phyloP scores from a whole-genome alignment of 2,113 vertebrate genomes.

The Rhodinocichla rosea region DNA sequence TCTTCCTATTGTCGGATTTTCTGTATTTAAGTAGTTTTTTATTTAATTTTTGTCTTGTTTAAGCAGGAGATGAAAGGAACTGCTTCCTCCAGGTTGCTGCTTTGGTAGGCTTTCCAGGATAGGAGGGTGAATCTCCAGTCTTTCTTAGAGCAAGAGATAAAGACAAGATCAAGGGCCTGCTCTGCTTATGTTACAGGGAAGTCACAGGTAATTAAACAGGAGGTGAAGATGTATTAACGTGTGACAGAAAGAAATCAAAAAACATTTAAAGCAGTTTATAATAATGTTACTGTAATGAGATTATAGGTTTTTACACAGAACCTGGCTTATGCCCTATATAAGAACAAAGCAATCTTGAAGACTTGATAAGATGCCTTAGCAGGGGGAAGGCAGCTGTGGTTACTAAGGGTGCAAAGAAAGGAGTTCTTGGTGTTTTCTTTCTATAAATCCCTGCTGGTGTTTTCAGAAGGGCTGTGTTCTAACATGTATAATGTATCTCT shows the following conservation, averaged over 20 bases:
- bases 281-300: background rate
- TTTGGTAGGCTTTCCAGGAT: background rate
- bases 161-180: background rate
- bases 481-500: background rate
- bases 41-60: slow-evolving; percentile 22
- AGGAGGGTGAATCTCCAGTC: background rate
- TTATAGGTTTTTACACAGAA: background rate
- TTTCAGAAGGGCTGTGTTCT: background rate
- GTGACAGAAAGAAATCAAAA: background rate
- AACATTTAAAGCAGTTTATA: background rate
- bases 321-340: background rate
- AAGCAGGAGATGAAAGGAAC: background rate
- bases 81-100: background rate
- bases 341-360: background rate
- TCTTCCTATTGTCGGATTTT: background rate
- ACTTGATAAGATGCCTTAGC: background rate
- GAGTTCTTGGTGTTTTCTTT: background rate
- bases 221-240: background rate
- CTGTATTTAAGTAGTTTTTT: slow-evolving; percentile 21
- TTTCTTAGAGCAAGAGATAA: background rate
- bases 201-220: background rate
- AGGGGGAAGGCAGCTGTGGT: background rate
- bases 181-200: background rate
- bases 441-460: background rate
- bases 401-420: background rate